Base-by-base conservation (phyloP, 2,888 invertebrate genomes). In the Ichneumon xanthorius region DNA sequence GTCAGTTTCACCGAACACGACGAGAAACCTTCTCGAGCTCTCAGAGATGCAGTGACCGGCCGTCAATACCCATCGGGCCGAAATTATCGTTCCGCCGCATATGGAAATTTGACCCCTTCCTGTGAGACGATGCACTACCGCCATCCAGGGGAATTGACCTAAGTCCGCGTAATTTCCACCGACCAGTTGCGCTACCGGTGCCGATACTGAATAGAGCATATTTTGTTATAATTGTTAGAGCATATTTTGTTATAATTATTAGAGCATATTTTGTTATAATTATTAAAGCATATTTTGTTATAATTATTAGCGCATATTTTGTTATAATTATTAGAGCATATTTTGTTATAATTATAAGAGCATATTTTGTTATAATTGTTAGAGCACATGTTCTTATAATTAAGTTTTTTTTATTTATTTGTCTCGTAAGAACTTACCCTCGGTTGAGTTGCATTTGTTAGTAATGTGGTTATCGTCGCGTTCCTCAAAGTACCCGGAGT, bases 81-180 rank as follows among this genome's bases (percentile, higher is more conserved):
- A 88, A 16, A 91, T 71, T 22, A 91, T 88, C 1, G 91, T 87
- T 14, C 91, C 91, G 5, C 91, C 90, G 45, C 91, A 91, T 26
- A 88, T 70, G 0, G 77, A 30, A n/a, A 82, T 9, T 30, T 33
- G 6, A 22, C 88, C 86, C 6, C n/a, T 19, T 0, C 87, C 86
- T 0, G 80, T 2, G 2, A 91, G 61, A 63, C 80, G 85, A 78
- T 91, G 91, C 0, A 91, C 84, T 9, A 87, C 84, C 0, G 79
- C 91, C 89, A 90, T 89, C 71, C 90, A 91, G 2, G 91, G 91
- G 55, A 89, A 91, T 33, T 90, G 89, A 26, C 88, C 87, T 0
- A 30, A 53, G 0, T 6, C 22, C 0, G 89, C 91, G 6, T 82
- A 85, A 16, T 19, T 14, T 40, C 90, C 90, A 22, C 89, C 90